phyloP scores from a whole-genome alignment of 2,888 invertebrate species.

The Ophion ventricosus region DNA sequence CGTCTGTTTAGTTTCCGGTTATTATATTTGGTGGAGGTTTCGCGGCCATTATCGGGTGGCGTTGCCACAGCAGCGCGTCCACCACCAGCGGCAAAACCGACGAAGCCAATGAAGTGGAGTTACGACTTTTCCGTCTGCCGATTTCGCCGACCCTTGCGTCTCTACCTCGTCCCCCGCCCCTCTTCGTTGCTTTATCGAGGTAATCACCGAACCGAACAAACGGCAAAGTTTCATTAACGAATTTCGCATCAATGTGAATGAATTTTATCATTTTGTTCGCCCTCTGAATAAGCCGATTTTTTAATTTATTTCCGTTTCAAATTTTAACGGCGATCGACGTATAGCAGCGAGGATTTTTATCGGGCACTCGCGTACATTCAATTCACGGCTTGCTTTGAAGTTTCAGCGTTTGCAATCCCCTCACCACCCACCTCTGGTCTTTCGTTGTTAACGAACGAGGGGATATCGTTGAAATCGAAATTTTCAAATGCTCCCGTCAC shows the following conservation, averaged over 20 bases:
- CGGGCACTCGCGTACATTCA: no score
- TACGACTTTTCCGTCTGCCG: slow-evolving; percentile 72
- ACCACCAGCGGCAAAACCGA: slow-evolving; percentile 51
- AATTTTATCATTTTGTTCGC: slow-evolving; percentile 30
- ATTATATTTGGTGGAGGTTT: slow-evolving; percentile 73
- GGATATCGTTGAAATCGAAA: no score
- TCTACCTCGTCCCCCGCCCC: slow-evolving; percentile 1
- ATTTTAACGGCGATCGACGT: neutral
- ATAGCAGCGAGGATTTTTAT: no score
- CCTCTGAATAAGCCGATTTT: neutral
- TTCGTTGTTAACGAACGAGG: no score
- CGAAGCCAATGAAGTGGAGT: slow-evolving; percentile 71
- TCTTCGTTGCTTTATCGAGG: slow-evolving; percentile 8
- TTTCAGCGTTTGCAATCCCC: no score
- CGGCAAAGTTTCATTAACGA: slow-evolving; percentile 22
- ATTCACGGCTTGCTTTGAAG: no score
- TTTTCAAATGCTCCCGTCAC: no score
- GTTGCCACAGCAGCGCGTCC: slow-evolving; percentile 61
- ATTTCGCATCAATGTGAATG: slow-evolving; percentile 7
- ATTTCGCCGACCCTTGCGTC: slow-evolving; percentile 43
- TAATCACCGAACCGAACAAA: slow-evolving; percentile 11
- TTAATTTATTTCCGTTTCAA: neutral
- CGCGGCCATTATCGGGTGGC: slow-evolving; percentile 56
- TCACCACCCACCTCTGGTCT: no score
- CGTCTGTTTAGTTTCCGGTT: slow-evolving; percentile 79